Evolutionary conservation across 2,888 invertebrate genomes (phyloP), one percentile per base, ranked within the genome.

Genomic region (Diplazon laetatorius): DNA sequence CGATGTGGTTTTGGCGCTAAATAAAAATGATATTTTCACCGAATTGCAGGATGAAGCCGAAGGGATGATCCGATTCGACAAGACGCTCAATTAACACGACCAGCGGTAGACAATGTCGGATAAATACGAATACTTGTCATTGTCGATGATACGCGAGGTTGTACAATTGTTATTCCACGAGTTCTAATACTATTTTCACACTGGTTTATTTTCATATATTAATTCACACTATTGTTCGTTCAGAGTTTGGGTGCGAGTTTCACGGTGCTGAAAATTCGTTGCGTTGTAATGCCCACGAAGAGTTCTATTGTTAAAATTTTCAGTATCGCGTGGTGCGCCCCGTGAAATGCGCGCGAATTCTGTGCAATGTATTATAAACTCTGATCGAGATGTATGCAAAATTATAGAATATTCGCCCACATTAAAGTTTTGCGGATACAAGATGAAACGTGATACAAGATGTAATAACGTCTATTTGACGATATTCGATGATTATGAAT

Each of bases 261-360:
- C 37, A 39, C 37, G 1, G 57, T 18, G 22, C 10, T 59, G 6
- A 59, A 18, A 59, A 20, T 20, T 8, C 59, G 30, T 39, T 12
- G 16, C 18, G 59, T 20, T 9, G 37, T 14, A 16, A 57, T 35
- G 18, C 10, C 35, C 2, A 16, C 25, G 5, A 12, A 12, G 4
- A 12, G 9, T 25, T 50, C 70, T 70, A 60, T 75, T 74, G 65
- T 78, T 78, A 78, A 75, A 73, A 75, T 75, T 50, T 50, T 25
- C 20, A 55, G 62, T 39, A 14, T 48, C 22, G 66, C 39, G 60
- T 30, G 60, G 5, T 16, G 39, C 14, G 12, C 16, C 20, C 9
- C 39, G 25, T 35, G 12, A 14, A 16, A 18, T 60, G 39, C 35
- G 39, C 35, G 22, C 44, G 48, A 25, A 14, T 62, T 62, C 35